These are phyloP conservation scores for rabbit (Oryctolagus cuniculus) DNA, from an alignment of 2,113 vertebrate species.

Conservation along the genomic window mOryCun1.1 NC_091438.1:75352001-75352500, in stretches of 20 bases:
- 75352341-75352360: not conserved
- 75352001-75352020: not conserved
- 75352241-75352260: not conserved
- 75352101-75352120: not conserved
- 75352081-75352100: not conserved
- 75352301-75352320: not conserved
- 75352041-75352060: not conserved
- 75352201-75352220: not conserved
- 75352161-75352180: not conserved
- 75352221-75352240: not conserved
- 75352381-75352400: not conserved
- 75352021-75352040: not conserved
- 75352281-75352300: not conserved
- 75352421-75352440: not conserved
- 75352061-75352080: not conserved
- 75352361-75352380: not conserved
- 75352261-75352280: not conserved
- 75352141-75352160: not conserved
- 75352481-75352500: not conserved
- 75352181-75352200: no score
- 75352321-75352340: not conserved
- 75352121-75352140: not conserved
- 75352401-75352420: not conserved
- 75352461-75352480: not conserved
- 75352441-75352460: not conserved